Evolutionary conservation across 2,113 vertebrate genomes (phyloP), one percentile per base, ranked within the genome.

Genomic region (Nannospalax galili): DNA sequence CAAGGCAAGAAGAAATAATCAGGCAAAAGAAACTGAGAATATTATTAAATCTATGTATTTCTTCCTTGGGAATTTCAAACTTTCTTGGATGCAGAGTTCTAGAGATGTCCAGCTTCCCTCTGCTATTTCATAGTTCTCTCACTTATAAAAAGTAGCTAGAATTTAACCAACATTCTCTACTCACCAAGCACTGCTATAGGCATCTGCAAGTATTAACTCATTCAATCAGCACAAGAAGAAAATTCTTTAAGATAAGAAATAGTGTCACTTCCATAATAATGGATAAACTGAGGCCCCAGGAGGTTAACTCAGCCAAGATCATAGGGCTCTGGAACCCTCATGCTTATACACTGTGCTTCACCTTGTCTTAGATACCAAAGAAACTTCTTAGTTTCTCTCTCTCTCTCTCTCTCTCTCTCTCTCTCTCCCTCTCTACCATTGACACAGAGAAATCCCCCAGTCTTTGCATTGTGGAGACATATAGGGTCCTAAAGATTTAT

Each of bases 1-100:
- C 0, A 1, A 58, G 24, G 62, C 56, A 81, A 45, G 28, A 82
- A 94, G 26, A 91, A 73, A 92, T 8, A 56, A 17, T 65, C 48
- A 48, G 60, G 15, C 40, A 17, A 74, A 65, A 88, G 26, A 79
- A 48, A 19, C 62, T 28, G 17, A 81, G 67, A 17, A 35, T 56
- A 14, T 84, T 93, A 40, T 74, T 70, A 92, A 79, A 67, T 80
- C 85, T 67, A 2, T 30, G 2, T 35, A 26, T 85, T 82, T 60
- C 84, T 78, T 94, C 22, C 56, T 89, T 16, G 24, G 35, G 64
- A 91, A 64, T 84, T 58, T 95, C 52, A 91, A 84, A 89, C 60
- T 42, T 58, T 84, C 72, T 40, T 48, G 32, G 48, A 84, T 48
- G 28, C 75, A 75, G 77, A 88, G 69, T 80, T 52, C 30, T 69